Evolutionary conservation across 2,113 vertebrate species (phyloP), one percentile per base, ranked within the genome.

Genomic region (Lepidothrix coronata): DNA sequence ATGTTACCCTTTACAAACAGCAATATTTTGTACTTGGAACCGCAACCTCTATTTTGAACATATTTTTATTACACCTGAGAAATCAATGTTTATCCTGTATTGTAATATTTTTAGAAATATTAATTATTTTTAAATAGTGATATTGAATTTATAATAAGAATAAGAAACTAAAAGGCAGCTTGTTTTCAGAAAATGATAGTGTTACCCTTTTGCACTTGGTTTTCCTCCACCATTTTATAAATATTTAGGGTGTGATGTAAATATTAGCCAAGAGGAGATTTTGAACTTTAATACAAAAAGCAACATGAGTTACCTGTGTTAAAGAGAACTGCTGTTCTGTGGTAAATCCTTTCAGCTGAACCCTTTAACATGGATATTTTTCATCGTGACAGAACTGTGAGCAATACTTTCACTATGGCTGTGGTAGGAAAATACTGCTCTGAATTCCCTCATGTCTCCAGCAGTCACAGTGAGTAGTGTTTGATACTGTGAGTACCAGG

Each of bases 31-130:
- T 98, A 98, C 94, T 97, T 97, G 75, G 93, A 51, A 96, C 95
- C 96, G 96, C 94, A 97, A 96, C 93, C 96, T 98, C 95, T 97
- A 98, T 98, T 98, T 97, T 97, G 94, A 96, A 96, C 37, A 23
- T 98, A 98, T 98, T 98, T 98, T 98, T 98, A 79, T 98, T 98
- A 98, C 84, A 91, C 95, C 93, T 82, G 96, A 97, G 96, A 94
- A 97, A 97, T 71, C 25, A 30, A 94, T 96, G 95, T 97, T 95
- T 93, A 96, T 94, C 97, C 95, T 98, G 96, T 97, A 98, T 98
- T 98, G 98, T 97, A 97, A 95, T 98, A 98, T 98, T 97, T 98
- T 97, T 98, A 96, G 97, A 98, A 95, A 97, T 89, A 87, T 35
- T 88, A 85, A 89, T 96, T 98, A 98, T 98, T 98, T 98, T 98